phyloP scores from a whole-genome alignment of 2,888 invertebrate genomes.

The Chrysolina oricalcia region DNA sequence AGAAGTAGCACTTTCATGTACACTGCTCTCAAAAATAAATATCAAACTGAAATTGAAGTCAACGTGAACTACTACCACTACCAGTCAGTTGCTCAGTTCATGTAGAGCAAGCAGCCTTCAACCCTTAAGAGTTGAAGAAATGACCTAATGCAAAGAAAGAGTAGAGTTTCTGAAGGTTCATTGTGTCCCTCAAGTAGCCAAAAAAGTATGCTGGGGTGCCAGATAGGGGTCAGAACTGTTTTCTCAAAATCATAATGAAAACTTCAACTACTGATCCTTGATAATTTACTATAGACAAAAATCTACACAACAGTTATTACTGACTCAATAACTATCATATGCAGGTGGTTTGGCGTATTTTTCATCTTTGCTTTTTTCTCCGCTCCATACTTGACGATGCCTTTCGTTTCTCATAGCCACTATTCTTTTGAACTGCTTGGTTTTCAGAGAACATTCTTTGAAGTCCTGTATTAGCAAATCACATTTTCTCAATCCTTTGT shows the following conservation, averaged over 20 bases:
- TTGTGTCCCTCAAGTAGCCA: too few species aligned
- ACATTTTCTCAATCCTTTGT: constrained; percentile 79
- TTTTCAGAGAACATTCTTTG: constrained; percentile 78
- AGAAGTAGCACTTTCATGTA: too few species aligned
- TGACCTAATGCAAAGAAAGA: too few species aligned
- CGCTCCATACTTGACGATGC: constrained; percentile 75
- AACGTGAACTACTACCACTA: too few species aligned
- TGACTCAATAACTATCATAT: constrained; percentile 75
- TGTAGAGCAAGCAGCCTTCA: too few species aligned
- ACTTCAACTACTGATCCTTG: background rate
- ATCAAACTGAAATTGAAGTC: too few species aligned
- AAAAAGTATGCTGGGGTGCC: too few species aligned
- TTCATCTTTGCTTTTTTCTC: constrained; percentile 75
- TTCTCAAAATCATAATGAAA: background rate
- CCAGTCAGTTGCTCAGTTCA: too few species aligned
- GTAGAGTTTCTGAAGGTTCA: too few species aligned
- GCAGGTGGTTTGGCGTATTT: constrained; percentile 74
- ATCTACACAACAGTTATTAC: background rate
- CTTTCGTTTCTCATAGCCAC: constrained; percentile 79
- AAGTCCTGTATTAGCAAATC: constrained; percentile 78
- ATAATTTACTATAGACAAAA: constrained; percentile 14
- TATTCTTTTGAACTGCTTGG: constrained; percentile 77
- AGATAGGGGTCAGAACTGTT: too few species aligned
- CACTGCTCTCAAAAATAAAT: too few species aligned
- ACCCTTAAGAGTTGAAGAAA: too few species aligned